A percentile compares a stretch with the other conserved stretches of the same genome.
Conservation (phyloP, 2,888 invertebrate species). For the Nomada lathburiana region DNA sequence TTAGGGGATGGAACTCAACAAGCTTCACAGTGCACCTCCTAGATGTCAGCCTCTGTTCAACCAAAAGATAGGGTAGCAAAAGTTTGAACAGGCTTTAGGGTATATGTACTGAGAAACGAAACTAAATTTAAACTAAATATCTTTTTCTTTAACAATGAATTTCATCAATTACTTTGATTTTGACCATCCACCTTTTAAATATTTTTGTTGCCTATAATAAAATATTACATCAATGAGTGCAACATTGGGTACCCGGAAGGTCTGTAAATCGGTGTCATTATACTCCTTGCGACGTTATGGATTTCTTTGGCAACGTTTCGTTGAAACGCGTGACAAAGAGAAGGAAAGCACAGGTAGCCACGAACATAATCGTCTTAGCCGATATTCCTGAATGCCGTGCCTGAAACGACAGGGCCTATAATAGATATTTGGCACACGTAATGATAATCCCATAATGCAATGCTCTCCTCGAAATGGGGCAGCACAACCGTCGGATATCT, state of each 20-base stretch:
- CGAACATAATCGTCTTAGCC: slow-evolving; percentile 71
- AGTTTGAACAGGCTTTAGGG: neutral
- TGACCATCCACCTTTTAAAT: neutral
- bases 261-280: neutral
- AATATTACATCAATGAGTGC: neutral
- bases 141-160: neutral
- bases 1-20: accelerated
- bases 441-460: slow-evolving; percentile 74
- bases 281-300: neutral
- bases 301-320: slow-evolving; percentile 43
- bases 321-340: slow-evolving; percentile 54
- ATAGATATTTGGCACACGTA: slow-evolving; percentile 67
- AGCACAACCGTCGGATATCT: slow-evolving; percentile 66
- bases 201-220: neutral
- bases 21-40: neutral
- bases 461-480: slow-evolving; percentile 61
- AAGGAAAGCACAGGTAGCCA: slow-evolving; percentile 58
- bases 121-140: neutral
- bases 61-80: too few species aligned
- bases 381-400: slow-evolving; percentile 60
- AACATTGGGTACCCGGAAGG: neutral
- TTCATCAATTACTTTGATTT: neutral
- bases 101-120: neutral
- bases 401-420: slow-evolving; percentile 51
- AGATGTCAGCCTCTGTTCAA: slow-evolving; percentile 42